phyloP scores from a whole-genome alignment of 2,113 vertebrate species.

The Pipa parva region DNA sequence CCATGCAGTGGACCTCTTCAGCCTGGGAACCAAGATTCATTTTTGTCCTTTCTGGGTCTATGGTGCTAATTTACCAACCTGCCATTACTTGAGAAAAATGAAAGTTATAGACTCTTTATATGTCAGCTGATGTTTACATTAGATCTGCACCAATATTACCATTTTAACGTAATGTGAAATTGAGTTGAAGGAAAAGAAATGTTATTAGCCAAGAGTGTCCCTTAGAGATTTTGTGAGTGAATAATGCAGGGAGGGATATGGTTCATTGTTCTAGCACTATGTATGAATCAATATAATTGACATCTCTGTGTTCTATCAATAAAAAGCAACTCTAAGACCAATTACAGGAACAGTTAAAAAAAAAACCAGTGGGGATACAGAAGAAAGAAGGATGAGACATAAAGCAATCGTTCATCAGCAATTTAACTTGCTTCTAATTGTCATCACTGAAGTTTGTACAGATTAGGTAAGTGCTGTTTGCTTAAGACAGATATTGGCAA shows the following conservation, averaged over 20 bases:
- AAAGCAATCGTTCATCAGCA: slow-evolving; percentile 18
- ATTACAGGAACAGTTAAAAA: slow-evolving; percentile 21
- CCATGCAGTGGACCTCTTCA: no score
- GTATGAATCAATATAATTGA: slow-evolving; percentile 27
- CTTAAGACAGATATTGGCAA: neutral
- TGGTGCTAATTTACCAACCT: no score
- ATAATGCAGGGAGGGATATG: neutral
- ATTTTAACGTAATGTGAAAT: no score
- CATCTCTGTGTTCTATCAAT: slow-evolving; percentile 19
- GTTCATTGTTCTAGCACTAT: slow-evolving; percentile 19
- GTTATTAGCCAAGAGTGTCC: slow-evolving; percentile 2
- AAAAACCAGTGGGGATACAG: slow-evolving; percentile 9
- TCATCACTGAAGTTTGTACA: neutral
- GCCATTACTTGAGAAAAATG: no score
- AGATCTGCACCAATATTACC: no score
- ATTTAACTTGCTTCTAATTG: neutral
- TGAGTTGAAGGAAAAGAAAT: no score
- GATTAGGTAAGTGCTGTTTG: neutral
- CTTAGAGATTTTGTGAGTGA: slow-evolving; percentile 28
- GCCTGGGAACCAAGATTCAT: no score
- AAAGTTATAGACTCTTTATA: no score
- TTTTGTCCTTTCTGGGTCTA: no score
- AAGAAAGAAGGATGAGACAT: slow-evolving; percentile 3
- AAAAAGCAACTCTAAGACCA: slow-evolving; percentile 28
- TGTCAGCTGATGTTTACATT: no score